Conservation (phyloP, 2,888 invertebrate species). For the Chironomus riparius region DNA sequence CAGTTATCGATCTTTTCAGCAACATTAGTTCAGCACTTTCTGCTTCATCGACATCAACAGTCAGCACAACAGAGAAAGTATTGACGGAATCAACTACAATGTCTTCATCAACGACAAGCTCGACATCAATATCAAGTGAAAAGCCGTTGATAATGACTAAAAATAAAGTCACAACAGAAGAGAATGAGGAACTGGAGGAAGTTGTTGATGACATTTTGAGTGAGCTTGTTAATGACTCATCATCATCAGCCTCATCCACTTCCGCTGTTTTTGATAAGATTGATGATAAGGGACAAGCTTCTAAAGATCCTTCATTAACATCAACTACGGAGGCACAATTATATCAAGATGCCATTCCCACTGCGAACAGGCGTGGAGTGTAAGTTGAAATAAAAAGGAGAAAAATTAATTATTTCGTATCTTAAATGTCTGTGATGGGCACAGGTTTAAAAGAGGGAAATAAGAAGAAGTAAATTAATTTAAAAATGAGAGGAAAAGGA, state of each 20-base stretch:
- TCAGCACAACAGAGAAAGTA: too few relatives aligned
- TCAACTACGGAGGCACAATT: conserved; percentile 47
- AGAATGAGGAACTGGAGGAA: neutral
- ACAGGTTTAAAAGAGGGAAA: too few relatives aligned
- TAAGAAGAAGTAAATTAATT: too few relatives aligned
- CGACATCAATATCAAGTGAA: too few relatives aligned
- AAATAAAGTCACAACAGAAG: conserved; percentile 1
- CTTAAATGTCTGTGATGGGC: too few relatives aligned
- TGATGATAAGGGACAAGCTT: conserved; percentile 24
- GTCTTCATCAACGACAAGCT: too few relatives aligned
- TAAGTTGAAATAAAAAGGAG: conserved; percentile 51
- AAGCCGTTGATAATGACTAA: too few relatives aligned
- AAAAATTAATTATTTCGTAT: too few relatives aligned
- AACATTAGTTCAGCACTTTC: conserved; percentile 2
- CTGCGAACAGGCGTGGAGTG: conserved; percentile 66
- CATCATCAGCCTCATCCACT: conserved; percentile 33
- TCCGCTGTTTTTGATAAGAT: neutral
- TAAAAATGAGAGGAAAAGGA: too few relatives aligned
- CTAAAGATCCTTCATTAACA: conserved; percentile 28
- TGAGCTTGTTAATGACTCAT: too few relatives aligned
- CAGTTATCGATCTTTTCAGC: neutral
- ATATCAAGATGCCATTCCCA: conserved; percentile 55
- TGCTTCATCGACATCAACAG: conserved; percentile 37
- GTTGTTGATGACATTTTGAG: too few relatives aligned
- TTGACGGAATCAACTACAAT: conserved; percentile 41